Evolutionary conservation across 2,797 vertebrate species (phyloP), one percentile per base, ranked within the genome.

Genomic region (Chaenodraco wilsoni): DNA sequence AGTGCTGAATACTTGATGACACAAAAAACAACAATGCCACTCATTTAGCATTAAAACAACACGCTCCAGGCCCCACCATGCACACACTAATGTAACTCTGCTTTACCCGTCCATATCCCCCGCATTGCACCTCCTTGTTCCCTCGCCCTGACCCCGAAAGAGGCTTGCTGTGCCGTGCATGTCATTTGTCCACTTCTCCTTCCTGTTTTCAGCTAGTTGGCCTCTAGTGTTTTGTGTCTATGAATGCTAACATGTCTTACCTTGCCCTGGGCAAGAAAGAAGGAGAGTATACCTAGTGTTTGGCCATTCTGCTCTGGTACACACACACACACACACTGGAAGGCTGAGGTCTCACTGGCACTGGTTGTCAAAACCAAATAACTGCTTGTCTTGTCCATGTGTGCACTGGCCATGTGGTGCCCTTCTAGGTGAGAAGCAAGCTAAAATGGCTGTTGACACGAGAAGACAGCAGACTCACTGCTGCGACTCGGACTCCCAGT

Each of bases 221-320:
- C 88, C 89, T 90, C 88, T 69, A 71, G 88, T 89, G 87, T 83
- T 88, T 86, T 74, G 67, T 85, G 89, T 76, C 82, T 71, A 73
- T 87, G 89, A 90, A 92, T 91, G 88, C 87, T 88, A 92, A 91
- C 90, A 66, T 60, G 72, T 85, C 88, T 91, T 84, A 90, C 88
- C 89, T 93, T 91, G 89, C 92, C 92, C 88, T 86, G 87, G 93
- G 91, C 93, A 56, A 94, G 83, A 88, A 72, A 85, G 87, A 87
- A 74, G 78, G 60, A 82, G 76, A 85, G 83, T 66, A 65, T 83
- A 87, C 82, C 76, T 83, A 72, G 46, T 92, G 72, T 89, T 93
- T 91, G 82, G 81, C 83, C 83, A 78, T 87, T 84, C 91, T 78
- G 82, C 85, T 78, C 57, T n/a, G 44, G 75, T 65, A 81, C 74